These are phyloP conservation scores for Macrotrachela quadricornifera DNA, from an alignment of 1,140 invertebrate species.

Conservation along the genomic window DNA sequence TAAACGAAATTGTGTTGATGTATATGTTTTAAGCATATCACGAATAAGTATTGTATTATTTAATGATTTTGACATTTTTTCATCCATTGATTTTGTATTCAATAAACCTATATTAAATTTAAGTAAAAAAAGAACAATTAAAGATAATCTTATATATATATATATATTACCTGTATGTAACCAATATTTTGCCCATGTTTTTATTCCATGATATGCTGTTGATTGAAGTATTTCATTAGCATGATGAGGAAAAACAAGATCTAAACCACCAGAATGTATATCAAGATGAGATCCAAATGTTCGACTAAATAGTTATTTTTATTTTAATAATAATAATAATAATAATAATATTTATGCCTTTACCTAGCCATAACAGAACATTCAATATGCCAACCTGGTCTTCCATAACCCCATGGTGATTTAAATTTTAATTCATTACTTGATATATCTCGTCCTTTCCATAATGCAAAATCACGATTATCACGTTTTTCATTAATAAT, in stretches of 20 bases:
- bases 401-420: slow-evolving; percentile 53
- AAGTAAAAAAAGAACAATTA: not conserved
- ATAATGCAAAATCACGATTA: slow-evolving; percentile 58
- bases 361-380: slow-evolving; percentile 68
- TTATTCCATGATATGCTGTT: slow-evolving; percentile 45
- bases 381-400: slow-evolving; percentile 82
- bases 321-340: too few relatives aligned
- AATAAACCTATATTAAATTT: slow-evolving; percentile 16
- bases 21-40: slow-evolving; percentile 44
- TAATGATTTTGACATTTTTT: slow-evolving; percentile 82
- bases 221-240: slow-evolving; percentile 84
- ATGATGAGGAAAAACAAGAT: slow-evolving; percentile 80
- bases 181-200: slow-evolving; percentile 77
- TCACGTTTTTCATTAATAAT: slow-evolving; percentile 36
- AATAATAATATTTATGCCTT: too few relatives aligned
- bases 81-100: slow-evolving; percentile 12
- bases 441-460: slow-evolving; percentile 51
- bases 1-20: slow-evolving; percentile 55
- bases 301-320: too few relatives aligned
- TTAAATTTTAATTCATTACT: slow-evolving; percentile 52
- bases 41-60: slow-evolving; percentile 56
- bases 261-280: slow-evolving; percentile 68
- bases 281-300: slow-evolving; percentile 52
- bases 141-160: not conserved
- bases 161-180: slow-evolving; percentile 50